phyloP scores from a whole-genome alignment of 2,113 vertebrate genomes.

The Ellobius talpinus region DNA sequence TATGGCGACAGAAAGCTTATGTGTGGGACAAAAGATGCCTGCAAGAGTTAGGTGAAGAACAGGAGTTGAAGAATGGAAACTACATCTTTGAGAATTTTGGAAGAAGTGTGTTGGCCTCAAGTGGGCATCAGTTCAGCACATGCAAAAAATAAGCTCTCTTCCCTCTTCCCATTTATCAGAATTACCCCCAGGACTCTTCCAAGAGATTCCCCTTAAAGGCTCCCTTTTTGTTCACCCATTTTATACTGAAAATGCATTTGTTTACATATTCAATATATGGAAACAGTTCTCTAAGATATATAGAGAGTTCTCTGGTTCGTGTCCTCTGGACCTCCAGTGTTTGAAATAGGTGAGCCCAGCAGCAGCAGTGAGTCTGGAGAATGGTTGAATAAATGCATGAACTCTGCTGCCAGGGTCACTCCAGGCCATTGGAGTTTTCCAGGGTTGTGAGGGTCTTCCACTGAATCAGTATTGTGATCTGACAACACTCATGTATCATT shows the following conservation, averaged over 20 bases:
- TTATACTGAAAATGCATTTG: slow-evolving; percentile 29
- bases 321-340: slow-evolving; percentile 1
- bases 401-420: slow-evolving; percentile 4
- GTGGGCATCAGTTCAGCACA: neutral
- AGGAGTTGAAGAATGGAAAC: neutral
- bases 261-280: slow-evolving; percentile 3
- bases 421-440: neutral
- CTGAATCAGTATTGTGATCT: neutral
- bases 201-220: neutral
- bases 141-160: neutral
- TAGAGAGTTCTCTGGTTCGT: slow-evolving; percentile 30
- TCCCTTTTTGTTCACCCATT: neutral
- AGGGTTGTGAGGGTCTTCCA: neutral
- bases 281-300: slow-evolving; percentile 37
- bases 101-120: neutral
- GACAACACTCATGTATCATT: neutral
- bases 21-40: neutral
- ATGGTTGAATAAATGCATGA: neutral
- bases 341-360: neutral
- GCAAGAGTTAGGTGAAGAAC: neutral
- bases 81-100: neutral
- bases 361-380: neutral
- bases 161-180: neutral
- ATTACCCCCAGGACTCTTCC: neutral
- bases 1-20: neutral